These are phyloP conservation scores for Ranitomeya variabilis DNA, from an alignment of 2,113 vertebrate genomes.

Conservation along the genomic window DNA sequence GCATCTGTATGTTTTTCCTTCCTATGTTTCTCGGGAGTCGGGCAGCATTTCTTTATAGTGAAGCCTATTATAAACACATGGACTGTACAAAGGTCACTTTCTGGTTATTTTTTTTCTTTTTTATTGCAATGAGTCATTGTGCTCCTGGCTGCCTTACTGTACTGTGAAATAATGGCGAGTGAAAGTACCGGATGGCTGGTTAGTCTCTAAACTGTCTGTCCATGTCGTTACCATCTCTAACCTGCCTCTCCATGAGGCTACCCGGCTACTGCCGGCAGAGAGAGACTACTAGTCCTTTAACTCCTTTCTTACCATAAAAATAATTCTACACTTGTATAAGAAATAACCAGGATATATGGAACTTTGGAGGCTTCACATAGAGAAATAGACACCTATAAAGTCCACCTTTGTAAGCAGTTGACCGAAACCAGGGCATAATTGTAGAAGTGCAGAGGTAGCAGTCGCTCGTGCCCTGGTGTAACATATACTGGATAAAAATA, in stretches of 20 bases:
- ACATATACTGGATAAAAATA: too few relatives aligned
- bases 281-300: neutral
- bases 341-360: too few relatives aligned
- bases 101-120: neutral
- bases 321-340: neutral
- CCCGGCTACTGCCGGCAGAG: slow-evolving; percentile 71
- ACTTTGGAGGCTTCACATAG: too few relatives aligned
- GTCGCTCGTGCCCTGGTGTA: too few relatives aligned
- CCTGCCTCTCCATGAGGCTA: slow-evolving; percentile 69
- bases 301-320: slow-evolving; percentile 6
- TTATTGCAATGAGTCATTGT: slow-evolving; percentile 27
- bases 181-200: slow-evolving; percentile 47
- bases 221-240: too few relatives aligned
- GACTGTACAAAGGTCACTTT: slow-evolving; percentile 21
- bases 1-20: neutral
- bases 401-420: too few relatives aligned
- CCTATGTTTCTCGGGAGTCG: too few relatives aligned
- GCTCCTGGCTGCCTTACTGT: neutral
- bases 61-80: neutral
- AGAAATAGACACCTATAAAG: too few relatives aligned
- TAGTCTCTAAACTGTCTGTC: slow-evolving; percentile 49
- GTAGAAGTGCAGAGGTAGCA: too few relatives aligned
- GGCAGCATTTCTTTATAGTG: neutral
- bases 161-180: slow-evolving; percentile 47
- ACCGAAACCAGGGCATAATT: too few relatives aligned